phyloP scores from a whole-genome alignment of 2,113 vertebrate species.

The Prietella phreatophila region DNA sequence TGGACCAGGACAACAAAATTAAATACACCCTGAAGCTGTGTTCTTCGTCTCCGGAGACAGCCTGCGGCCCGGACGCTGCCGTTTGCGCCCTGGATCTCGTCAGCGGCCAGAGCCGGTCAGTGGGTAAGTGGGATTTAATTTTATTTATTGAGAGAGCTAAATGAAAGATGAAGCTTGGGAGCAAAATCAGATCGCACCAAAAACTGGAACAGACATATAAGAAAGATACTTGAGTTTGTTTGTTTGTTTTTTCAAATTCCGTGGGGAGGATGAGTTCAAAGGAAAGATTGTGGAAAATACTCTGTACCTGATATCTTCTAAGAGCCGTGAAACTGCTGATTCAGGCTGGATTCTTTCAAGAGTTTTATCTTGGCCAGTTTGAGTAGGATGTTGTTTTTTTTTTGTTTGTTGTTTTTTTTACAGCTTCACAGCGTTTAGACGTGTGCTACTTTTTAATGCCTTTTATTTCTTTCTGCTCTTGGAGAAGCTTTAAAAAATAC shows the following conservation, averaged over 20 bases:
- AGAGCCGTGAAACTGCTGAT: not conserved
- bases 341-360: not conserved
- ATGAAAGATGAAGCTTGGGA: not conserved
- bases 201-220: not conserved
- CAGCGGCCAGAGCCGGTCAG: constrained; percentile 56
- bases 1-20: constrained; percentile 76
- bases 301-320: not conserved
- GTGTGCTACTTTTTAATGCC: not conserved
- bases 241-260: not conserved
- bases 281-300: not conserved
- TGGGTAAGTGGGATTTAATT: constrained; percentile 78
- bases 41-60: constrained; percentile 59
- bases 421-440: not conserved
- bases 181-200: not conserved
- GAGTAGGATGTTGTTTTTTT: not conserved
- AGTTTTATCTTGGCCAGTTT: not conserved
- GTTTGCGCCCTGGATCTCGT: constrained; percentile 73
- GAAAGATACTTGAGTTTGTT: too few species aligned
- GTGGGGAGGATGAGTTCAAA: not conserved
- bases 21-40: constrained; percentile 84
- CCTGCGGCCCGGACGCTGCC: constrained; percentile 70
- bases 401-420: not conserved
- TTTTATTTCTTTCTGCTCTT: not conserved
- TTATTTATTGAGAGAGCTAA: not conserved
- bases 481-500: not conserved